A percentile compares a stretch with the other conserved stretches of the same genome.
These are phyloP conservation scores for Caerostris extrusa DNA, from an alignment of 1,140 invertebrate genomes.

Conservation along the genomic window DNA sequence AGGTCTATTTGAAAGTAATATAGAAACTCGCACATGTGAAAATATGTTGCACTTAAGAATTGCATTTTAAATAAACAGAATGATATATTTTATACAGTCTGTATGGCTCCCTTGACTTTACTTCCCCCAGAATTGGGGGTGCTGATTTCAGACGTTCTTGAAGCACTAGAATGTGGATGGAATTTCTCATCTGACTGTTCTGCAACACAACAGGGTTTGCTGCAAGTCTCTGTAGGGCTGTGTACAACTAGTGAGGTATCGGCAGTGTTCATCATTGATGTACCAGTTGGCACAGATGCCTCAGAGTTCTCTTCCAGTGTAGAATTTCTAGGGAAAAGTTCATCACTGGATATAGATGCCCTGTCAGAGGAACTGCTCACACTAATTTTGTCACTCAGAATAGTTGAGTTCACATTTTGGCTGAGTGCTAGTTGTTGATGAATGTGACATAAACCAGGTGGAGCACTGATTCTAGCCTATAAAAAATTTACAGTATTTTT, in stretches of 20 bases:
- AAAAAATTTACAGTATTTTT: not conserved
- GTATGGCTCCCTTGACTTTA: constrained; percentile 76
- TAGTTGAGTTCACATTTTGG: constrained; percentile 25
- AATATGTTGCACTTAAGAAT: not conserved
- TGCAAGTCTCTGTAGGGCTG: constrained; percentile 68
- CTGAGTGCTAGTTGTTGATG: constrained; percentile 24
- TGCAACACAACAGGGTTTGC: constrained; percentile 75
- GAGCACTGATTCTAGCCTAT: constrained; percentile 77
- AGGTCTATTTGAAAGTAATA: not conserved
- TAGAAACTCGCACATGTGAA: not conserved
- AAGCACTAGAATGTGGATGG: constrained; percentile 12
- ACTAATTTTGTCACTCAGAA: constrained; percentile 14
- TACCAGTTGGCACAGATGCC: not conserved
- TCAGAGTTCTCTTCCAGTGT: not conserved
- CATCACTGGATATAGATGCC: constrained; percentile 19
- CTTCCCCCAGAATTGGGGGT: not conserved
- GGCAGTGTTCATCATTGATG: not conserved
- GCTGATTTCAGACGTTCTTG: not conserved
- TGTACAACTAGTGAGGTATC: constrained; percentile 10
- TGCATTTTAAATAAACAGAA: not conserved
- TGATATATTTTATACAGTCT: constrained; percentile 64
- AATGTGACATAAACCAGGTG: constrained; percentile 69
- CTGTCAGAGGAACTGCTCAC: not conserved
- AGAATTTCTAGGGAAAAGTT: constrained; percentile 18
- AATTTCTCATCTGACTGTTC: constrained; percentile 71